Percentiles rank a stretch among this genome's conserved stretches.
phyloP scores from a whole-genome alignment of 2,797 vertebrate species.

The Capromys pilorides region DNA sequence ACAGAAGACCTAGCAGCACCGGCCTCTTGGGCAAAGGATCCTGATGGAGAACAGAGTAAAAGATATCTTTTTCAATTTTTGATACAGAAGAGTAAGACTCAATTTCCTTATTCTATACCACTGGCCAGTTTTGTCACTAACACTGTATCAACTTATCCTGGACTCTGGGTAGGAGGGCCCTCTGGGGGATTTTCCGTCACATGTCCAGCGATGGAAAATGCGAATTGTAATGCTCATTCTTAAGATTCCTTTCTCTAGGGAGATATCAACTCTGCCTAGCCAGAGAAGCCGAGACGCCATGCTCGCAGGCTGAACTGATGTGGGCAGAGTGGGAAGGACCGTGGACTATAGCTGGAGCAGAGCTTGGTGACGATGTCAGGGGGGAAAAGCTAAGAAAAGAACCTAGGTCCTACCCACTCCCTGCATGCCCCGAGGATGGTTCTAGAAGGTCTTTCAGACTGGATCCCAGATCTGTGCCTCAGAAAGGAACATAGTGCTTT shows the following conservation, averaged over 20 bases:
- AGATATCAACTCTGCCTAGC: not conserved
- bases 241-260: conserved; percentile 12
- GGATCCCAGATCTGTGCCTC: not conserved
- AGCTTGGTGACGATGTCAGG: not conserved
- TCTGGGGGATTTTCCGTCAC: not conserved
- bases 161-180: not conserved
- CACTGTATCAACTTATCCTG: not conserved
- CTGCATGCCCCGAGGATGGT: not conserved
- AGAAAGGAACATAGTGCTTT: not conserved
- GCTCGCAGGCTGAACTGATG: not conserved
- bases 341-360: not conserved
- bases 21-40: not conserved
- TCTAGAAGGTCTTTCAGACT: not conserved
- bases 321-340: not conserved
- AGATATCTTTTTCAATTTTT: not conserved
- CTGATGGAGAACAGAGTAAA: not conserved
- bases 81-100: not conserved
- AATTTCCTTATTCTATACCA: not conserved
- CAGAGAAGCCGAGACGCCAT: not conserved
- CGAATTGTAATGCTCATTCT: not conserved
- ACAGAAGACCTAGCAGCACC: not conserved
- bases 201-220: not conserved
- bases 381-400: not conserved
- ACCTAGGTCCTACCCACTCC: not conserved
- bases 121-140: not conserved